These are phyloP conservation scores for Ormyrus rosae DNA, from an alignment of 2,888 invertebrate genomes.

Conservation along the genomic window DNA sequence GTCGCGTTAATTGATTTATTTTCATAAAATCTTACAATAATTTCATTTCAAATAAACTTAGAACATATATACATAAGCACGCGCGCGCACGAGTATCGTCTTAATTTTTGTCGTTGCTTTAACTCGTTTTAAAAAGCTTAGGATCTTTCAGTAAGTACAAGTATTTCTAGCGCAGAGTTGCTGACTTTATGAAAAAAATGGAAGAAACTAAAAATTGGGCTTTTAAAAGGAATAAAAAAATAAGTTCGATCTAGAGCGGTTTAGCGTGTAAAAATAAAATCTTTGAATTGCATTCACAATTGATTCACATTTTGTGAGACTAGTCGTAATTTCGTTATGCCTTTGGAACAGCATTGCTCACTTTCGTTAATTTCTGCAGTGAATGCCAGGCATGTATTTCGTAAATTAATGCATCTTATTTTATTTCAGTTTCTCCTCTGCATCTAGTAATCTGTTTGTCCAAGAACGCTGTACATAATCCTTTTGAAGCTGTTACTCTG, in stretches of 20 bases:
- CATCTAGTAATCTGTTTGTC: conserved; percentile 81
- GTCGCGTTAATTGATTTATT: conserved; percentile 52
- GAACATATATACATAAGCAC: conserved; percentile 56
- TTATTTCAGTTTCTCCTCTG: conserved; percentile 36
- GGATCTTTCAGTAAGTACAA: no score
- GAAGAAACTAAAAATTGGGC: conserved; percentile 47
- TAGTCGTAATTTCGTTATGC: conserved; percentile 32
- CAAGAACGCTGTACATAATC: conserved; percentile 93
- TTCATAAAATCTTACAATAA: conserved; percentile 52
- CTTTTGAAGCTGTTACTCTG: conserved; percentile 95
- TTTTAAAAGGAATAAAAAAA: conserved; percentile 54
- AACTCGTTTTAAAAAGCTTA: no score
- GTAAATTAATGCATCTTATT: conserved; percentile 54
- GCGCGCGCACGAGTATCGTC: conserved; percentile 46
- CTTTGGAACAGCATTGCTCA: conserved; percentile 2
- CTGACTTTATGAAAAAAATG: conserved; percentile 37
- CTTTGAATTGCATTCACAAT: conserved; percentile 40
- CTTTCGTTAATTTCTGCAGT: conserved; percentile 39
- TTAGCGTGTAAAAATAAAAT: conserved; percentile 58
- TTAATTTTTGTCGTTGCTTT: no score
- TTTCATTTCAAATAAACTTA: conserved; percentile 51
- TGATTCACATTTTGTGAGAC: conserved; percentile 20
- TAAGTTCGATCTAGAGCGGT: conserved; percentile 46
- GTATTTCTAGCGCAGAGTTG: conserved; percentile 42
- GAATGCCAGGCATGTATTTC: conserved; percentile 33